phyloP scores from a whole-genome alignment of 2,113 vertebrate species.

The Cygnus buccinator region DNA sequence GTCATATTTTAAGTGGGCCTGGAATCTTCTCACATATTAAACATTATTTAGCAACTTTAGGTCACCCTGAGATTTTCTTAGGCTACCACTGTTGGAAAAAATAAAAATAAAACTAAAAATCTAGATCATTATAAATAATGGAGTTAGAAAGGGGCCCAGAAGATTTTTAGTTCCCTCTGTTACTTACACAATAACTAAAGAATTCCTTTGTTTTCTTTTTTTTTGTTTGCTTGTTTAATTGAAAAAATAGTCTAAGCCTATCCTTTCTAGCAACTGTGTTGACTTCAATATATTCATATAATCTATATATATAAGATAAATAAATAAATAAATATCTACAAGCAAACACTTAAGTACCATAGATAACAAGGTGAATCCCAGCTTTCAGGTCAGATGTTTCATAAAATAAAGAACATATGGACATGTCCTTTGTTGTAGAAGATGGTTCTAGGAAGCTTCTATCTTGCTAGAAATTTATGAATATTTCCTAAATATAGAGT shows the following conservation, averaged over 20 bases:
- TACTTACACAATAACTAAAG: background rate
- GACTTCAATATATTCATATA: background rate
- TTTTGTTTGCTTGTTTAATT: no score
- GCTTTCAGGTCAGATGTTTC: background rate
- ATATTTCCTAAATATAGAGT: background rate
- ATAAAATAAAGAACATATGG: background rate
- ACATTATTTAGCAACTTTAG: background rate
- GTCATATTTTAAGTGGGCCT: background rate
- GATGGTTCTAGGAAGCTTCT: background rate
- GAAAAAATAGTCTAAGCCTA: background rate
- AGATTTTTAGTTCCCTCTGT: background rate
- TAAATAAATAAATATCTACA: background rate
- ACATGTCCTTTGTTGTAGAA: background rate
- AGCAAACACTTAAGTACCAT: background rate
- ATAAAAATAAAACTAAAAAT: no score
- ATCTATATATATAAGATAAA: background rate
- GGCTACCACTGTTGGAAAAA: background rate
- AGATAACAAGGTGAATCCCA: background rate
- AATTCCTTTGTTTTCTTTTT: background rate
- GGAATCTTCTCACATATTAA: background rate
- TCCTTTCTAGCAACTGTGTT: fast-evolving
- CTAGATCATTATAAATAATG: background rate
- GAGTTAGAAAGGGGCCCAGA: background rate
- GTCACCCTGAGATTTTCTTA: background rate
- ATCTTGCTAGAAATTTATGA: background rate